A percentile compares a stretch with the other conserved stretches of the same genome.
Conservation (phyloP, 2,888 invertebrate genomes). For the Pterostichus niger region DNA sequence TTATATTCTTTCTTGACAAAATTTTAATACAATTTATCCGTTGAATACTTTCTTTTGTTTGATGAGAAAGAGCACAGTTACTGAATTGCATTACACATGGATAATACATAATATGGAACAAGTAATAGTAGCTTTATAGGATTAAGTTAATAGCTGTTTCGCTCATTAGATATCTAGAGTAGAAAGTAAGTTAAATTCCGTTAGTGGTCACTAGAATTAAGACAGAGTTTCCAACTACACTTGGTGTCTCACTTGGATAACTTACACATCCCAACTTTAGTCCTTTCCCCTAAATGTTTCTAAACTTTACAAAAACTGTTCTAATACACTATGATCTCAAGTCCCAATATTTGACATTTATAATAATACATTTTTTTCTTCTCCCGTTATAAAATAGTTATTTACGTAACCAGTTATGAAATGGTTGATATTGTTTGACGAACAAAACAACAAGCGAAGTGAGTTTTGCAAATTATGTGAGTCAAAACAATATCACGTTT, state of each 20-base stretch:
- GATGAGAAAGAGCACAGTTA: conserved; percentile 11
- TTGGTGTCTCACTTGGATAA: conserved; percentile 19
- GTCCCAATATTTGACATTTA: no score
- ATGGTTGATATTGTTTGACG: no score
- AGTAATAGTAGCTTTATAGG: conserved; percentile 31
- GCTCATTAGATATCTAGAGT: conserved; percentile 13
- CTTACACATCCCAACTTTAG: neutral
- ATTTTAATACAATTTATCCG: neutral
- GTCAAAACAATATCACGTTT: no score
- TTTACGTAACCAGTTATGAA: no score
- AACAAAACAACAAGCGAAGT: no score
- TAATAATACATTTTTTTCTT: no score
- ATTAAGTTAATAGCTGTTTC: conserved; percentile 42
- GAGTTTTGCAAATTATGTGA: no score
- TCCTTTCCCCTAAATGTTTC: neutral
- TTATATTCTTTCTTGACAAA: neutral
- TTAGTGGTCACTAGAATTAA: conserved; percentile 31
- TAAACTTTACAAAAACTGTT: no score
- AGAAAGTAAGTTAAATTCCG: conserved; percentile 30
- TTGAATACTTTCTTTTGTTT: neutral
- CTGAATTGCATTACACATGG: conserved; percentile 23
- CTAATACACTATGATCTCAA: no score
- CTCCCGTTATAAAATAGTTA: no score
- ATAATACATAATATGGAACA: conserved; percentile 2
- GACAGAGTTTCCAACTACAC: conserved; percentile 18